Evolutionary conservation across 2,113 vertebrate species (phyloP), one percentile per base, ranked within the genome.

Genomic region (Sinosuthora webbiana): DNA sequence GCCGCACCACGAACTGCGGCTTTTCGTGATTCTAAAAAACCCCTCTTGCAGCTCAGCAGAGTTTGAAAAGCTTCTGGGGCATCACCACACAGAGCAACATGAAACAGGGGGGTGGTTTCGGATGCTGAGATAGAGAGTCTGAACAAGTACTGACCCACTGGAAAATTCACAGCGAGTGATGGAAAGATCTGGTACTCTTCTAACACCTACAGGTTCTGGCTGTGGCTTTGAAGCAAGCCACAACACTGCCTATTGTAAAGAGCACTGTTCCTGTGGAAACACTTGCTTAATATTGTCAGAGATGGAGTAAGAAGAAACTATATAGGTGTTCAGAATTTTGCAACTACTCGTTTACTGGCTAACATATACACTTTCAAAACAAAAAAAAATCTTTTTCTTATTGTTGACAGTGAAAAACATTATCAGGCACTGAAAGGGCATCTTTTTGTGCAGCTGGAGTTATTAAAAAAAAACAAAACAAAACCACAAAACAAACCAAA

Each of bases 211-310:
- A 8, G 53, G 75, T 77, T 97, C 97, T 74, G 75, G 42, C 62
- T 92, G 95, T 25, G 96, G 95, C 93, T 96, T 92, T 74, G 82
- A 92, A 81, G 35, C 52, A 41, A 76, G 88, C 96, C 97, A 97
- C 97, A 96, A 93, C 95, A 97, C 60, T 63, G 47, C 25, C 93
- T 95, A 78, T 60, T 94, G 95, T 85, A 37, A 74, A 95, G 94
- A 92, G 90, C 89, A 62, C 44, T 13, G 93, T 98, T 98, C 97
- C 98, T 97, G 98, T 98, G 98, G 97, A 98, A 98, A 98, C 64
- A 79, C 81, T 97, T 96, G 97, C 91, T n/a, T 92, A 85, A 90
- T 62, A 57, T 33, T 83, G 56, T 56, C 37, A 94, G 60, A 78
- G 62, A 90, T 22, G 18, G 35, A 87, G 62, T 62, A 88, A 90